Conservation (phyloP, 2,888 invertebrate species). For the Ariolimax columbianus region DNA sequence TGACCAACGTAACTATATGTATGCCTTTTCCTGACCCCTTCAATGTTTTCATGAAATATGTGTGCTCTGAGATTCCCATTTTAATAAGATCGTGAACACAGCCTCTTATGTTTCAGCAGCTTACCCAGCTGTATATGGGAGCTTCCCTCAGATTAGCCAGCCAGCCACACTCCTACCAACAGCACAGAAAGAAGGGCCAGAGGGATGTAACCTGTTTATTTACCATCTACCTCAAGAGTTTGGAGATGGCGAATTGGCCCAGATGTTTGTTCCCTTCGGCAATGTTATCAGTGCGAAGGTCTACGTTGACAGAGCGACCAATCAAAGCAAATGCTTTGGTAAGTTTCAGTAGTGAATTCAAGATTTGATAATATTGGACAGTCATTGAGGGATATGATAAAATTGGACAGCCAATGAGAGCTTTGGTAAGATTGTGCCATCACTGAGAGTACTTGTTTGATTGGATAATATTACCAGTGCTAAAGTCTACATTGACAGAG, state of each 20-base stretch:
- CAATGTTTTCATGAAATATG: too few relatives aligned
- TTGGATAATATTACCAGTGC: slow-evolving; percentile 99
- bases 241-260: slow-evolving; percentile 98
- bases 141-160: slow-evolving; percentile 90
- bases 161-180: slow-evolving; percentile 76
- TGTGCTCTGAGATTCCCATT: background rate
- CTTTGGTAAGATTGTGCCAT: background rate
- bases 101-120: slow-evolving; percentile 47
- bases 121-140: slow-evolving; percentile 95
- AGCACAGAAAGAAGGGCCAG: slow-evolving; percentile 86
- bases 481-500: slow-evolving; percentile 99
- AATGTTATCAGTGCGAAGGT: slow-evolving; percentile 99
- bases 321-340: slow-evolving; percentile 99
- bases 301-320: slow-evolving; percentile 99
- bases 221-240: slow-evolving; percentile 99
- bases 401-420: background rate
- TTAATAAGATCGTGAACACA: slow-evolving; percentile 32
- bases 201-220: slow-evolving; percentile 99
- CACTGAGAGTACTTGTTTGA: slow-evolving; percentile 99
- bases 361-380: background rate
- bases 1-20: too few relatives aligned
- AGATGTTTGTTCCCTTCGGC: slow-evolving; percentile 99
- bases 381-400: too few relatives aligned
- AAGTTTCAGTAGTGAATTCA: slow-evolving; percentile 79
- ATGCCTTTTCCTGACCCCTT: too few relatives aligned